Conservation (phyloP, 2,888 invertebrate genomes). For the Orgyia antiqua region DNA sequence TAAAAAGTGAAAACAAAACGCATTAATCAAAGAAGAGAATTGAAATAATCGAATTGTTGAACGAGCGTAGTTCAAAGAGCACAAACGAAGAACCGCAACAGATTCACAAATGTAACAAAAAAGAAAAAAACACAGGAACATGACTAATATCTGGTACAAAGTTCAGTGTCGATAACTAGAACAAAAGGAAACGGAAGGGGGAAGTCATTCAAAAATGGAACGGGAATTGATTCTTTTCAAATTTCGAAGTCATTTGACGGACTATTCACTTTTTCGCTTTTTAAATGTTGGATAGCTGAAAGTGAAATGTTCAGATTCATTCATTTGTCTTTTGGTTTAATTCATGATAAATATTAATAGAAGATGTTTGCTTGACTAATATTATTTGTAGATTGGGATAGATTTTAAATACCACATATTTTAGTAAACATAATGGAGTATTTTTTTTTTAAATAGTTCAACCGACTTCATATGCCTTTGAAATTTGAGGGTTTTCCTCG, state of each 20-base stretch:
- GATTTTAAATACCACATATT: no score
- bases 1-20: conserved; percentile 53
- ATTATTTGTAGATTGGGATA: no score
- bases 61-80: conserved; percentile 69
- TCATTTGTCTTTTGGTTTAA: no score
- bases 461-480: no score
- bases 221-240: conserved; percentile 26
- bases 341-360: no score
- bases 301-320: no score
- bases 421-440: no score
- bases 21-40: conserved; percentile 74
- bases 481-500: no score
- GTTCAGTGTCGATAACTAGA: conserved; percentile 64
- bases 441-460: no score
- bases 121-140: conserved; percentile 37
- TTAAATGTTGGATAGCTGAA: conserved; percentile 2
- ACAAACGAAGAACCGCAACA: conserved; percentile 67
- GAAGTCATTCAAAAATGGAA: conserved; percentile 55
- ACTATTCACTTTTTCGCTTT: conserved; percentile 10
- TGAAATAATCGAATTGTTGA: conserved; percentile 71
- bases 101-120: conserved; percentile 47
- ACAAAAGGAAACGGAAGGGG: conserved; percentile 54
- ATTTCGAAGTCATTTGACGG: conserved; percentile 21
- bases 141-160: conserved; percentile 70
- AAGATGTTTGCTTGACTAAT: no score